Evolutionary conservation across 2,888 invertebrate genomes (phyloP).

Genomic region (Agriopis leucophaearia): DNA sequence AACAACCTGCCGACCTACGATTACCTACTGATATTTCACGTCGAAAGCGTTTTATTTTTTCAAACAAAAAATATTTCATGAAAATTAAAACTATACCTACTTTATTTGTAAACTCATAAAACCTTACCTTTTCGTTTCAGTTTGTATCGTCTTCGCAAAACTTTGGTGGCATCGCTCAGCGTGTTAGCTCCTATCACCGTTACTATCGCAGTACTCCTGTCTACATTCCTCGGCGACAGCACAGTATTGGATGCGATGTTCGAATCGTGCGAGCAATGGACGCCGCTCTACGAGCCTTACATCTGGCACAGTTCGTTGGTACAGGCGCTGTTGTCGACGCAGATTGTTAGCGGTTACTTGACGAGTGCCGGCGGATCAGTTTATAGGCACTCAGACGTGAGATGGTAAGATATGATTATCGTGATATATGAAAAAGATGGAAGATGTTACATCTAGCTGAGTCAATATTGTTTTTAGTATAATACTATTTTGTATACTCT

Average conservation of each 20-base stretch:
- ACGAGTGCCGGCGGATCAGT: constrained; percentile 88
- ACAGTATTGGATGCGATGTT: constrained; percentile 66
- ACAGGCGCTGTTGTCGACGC: constrained; percentile 88
- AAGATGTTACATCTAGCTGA: no score
- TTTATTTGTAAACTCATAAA: background rate
- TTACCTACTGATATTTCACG: no score
- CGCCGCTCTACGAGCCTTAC: constrained; percentile 67
- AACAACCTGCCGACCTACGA: no score
- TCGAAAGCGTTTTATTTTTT: no score
- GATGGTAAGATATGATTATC: constrained; percentile 81
- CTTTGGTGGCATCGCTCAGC: constrained; percentile 76
- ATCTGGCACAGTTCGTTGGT: constrained; percentile 88
- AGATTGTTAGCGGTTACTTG: constrained; percentile 88
- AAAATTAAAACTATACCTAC: background rate
- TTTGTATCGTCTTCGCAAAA: constrained; percentile 82
- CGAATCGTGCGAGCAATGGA: constrained; percentile 77
- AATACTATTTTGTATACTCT: no score
- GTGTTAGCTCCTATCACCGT: constrained; percentile 70
- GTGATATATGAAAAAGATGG: background rate
- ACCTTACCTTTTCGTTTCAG: constrained; percentile 61
- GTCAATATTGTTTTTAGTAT: no score
- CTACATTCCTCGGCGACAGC: constrained; percentile 71
- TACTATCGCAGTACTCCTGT: constrained; percentile 66
- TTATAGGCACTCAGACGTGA: constrained; percentile 88
- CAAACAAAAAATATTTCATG: background rate